A percentile compares a stretch with the other conserved stretches of the same genome.
These are phyloP conservation scores for Trichomalopsis sarcophagae DNA, from an alignment of 1,140 invertebrate species.

Conservation along the genomic window DNA sequence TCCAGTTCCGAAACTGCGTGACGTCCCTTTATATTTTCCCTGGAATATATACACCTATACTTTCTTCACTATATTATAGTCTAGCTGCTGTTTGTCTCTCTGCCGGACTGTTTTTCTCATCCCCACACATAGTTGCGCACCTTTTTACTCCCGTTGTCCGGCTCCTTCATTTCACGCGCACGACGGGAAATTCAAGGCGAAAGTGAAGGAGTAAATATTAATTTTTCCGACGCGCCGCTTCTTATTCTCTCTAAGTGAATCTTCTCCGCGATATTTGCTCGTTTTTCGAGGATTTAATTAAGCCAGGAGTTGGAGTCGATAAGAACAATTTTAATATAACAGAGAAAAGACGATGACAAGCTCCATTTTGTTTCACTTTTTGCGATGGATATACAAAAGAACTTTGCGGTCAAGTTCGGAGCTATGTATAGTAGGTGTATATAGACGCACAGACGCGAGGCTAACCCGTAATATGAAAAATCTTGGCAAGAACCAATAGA, in stretches of 20 bases:
- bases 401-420: neutral
- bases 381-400: neutral
- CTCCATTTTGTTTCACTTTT: too few species aligned
- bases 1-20: neutral
- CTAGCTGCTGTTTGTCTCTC: neutral
- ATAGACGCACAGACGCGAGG: neutral
- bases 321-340: neutral
- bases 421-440: too few species aligned
- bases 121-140: neutral
- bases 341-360: too few species aligned
- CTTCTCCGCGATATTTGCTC: slow-evolving; percentile 19
- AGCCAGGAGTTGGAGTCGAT: too few species aligned
- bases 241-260: slow-evolving; percentile 4
- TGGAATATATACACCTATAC: neutral
- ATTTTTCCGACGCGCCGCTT: slow-evolving; percentile 21
- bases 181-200: slow-evolving; percentile 6
- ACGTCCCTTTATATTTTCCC: neutral
- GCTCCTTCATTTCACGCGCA: neutral
- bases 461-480: slow-evolving; percentile 16
- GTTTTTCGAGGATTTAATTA: neutral
- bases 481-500: neutral
- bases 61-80: neutral
- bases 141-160: neutral
- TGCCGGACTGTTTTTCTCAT: neutral
- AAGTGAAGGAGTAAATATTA: slow-evolving; percentile 43